Percentiles rank a stretch among this genome's conserved stretches.
phyloP scores from a whole-genome alignment of 2,888 invertebrate species.

The Petrophora chlorosata region DNA sequence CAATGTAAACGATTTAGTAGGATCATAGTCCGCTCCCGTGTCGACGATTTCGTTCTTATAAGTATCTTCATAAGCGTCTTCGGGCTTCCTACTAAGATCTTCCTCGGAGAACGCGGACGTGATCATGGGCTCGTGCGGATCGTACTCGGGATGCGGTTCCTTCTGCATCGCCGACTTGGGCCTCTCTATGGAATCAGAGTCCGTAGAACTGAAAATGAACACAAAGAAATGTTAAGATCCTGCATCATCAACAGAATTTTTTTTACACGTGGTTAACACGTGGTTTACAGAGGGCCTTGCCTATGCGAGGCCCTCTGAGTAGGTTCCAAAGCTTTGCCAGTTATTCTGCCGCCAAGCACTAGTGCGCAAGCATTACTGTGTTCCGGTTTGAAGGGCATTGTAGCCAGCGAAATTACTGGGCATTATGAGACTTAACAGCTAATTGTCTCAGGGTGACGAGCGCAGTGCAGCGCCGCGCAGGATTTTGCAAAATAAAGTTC shows the following conservation, averaged over 20 bases:
- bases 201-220: constrained; percentile 63
- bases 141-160: constrained; percentile 75
- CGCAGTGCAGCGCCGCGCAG: too few species aligned
- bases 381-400: too few species aligned
- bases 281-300: too few species aligned
- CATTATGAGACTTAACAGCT: too few species aligned
- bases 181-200: constrained; percentile 75
- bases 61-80: constrained; percentile 69
- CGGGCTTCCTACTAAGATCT: constrained; percentile 71
- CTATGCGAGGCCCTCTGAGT: too few species aligned
- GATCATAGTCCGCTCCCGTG: constrained; percentile 59
- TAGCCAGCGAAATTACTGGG: too few species aligned
- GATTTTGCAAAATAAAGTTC: too few species aligned
- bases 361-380: too few species aligned
- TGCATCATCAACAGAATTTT: background rate
- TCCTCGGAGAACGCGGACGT: constrained; percentile 79
- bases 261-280: background rate
- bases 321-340: too few species aligned
- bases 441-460: too few species aligned
- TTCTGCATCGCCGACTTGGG: constrained; percentile 78
- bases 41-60: constrained; percentile 63
- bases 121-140: constrained; percentile 80
- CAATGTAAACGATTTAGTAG: constrained; percentile 60
- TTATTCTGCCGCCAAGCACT: too few species aligned
- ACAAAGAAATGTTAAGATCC: background rate